Base-by-base conservation (phyloP, 1,140 invertebrate species). In the Drosophila sp. region DNA sequence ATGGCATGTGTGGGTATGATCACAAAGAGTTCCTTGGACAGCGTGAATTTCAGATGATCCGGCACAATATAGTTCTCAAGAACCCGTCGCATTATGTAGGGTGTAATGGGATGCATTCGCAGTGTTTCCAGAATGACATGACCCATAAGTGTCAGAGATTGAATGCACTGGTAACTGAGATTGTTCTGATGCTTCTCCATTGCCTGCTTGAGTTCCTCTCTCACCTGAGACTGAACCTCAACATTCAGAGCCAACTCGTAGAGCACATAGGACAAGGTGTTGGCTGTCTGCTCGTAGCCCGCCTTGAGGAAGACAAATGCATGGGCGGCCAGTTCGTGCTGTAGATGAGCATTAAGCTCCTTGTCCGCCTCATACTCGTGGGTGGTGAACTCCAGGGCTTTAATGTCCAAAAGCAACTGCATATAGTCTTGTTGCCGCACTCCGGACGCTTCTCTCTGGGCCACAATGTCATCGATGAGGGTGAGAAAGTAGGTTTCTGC, bases 241-340 rank as follows among this genome's bases (percentile, higher is more conserved):
- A 89, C 92, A 78, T 94, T 91, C 18, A 92, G 56, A 0, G 94
- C 94, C 21, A 95, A 75, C 64, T 92, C 91, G 51, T 94, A 94
- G 0, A 93, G 81, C 2, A 92, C 77, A 62, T 93, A 93, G 9
- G 93, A 79, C 7, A 92, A 66, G 0, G 92, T 91, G n/a, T 91
- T 90, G 92, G 72, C 93, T 3, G 64, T 94, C 2, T 94, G 94
- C 50, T 95, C 94, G 76, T 93, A 94, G 4, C 95, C 95, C 1
- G 94, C 95, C 7, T 95, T 87, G 62, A 95, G 93, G 75, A 95
- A 95, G 0, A 94, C 78, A 72, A 95, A 92, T 0, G 93, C 92
- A 59, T 95, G 95, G 2, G 93, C 93, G 0, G 93, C 92, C 61
- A 92, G 48, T 9, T 92, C 91, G 5, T 82, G 62, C 11, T 90